A percentile compares a stretch with the other conserved stretches of the same genome.
Evolutionary conservation across 2,888 invertebrate species (phyloP).

Genomic region (Tetragonisca angustula): DNA sequence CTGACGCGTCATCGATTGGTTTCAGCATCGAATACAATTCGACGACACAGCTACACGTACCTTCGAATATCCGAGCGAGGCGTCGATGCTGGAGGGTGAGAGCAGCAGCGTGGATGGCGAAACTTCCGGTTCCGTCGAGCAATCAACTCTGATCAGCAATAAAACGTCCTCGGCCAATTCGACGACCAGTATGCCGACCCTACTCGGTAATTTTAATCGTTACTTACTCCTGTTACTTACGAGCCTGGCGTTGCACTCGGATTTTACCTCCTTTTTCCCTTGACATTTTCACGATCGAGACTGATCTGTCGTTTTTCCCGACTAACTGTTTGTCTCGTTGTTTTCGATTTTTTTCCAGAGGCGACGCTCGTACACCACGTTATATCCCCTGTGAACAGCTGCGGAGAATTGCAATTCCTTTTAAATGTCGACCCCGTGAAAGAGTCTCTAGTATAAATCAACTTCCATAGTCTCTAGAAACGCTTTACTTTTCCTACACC

Average conservation of each 20-base stretch:
- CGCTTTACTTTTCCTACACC: not conserved
- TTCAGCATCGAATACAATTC: constrained; percentile 94
- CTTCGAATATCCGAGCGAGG: constrained; percentile 97
- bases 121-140: constrained; percentile 78
- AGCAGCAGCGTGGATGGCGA: constrained; percentile 79
- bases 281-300: not conserved
- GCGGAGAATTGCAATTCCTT: constrained; percentile 42
- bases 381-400: constrained; percentile 31
- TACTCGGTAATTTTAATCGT: constrained; percentile 77
- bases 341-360: constrained; percentile 64
- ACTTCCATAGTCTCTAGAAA: not conserved
- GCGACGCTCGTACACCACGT: constrained; percentile 43
- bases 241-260: not conserved
- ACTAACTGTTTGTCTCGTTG: constrained; percentile 6
- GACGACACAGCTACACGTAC: constrained; percentile 94
- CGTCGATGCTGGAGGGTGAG: constrained; percentile 90
- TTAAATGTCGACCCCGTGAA: constrained; percentile 64
- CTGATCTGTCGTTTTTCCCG: not conserved
- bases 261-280: not conserved
- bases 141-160: constrained; percentile 71
- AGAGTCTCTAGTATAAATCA: constrained; percentile 69
- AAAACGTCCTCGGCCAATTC: constrained; percentile 74
- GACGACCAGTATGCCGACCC: constrained; percentile 77
- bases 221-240: not conserved
- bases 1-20: constrained; percentile 18